Evolutionary conservation across 1,140 invertebrate genomes (phyloP).

Genomic region (Bicyclus anynana): DNA sequence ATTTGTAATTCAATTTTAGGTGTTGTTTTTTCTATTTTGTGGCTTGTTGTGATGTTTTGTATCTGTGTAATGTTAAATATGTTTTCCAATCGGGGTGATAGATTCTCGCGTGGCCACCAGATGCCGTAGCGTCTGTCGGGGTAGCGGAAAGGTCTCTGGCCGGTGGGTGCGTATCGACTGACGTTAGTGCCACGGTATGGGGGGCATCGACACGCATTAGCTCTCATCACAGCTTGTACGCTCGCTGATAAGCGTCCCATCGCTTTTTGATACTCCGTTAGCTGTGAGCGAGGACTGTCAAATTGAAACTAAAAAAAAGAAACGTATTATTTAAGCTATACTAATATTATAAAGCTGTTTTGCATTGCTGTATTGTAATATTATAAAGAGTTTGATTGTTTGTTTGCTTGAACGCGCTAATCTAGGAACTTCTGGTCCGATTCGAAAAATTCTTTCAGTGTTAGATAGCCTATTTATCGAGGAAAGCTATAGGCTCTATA

Average conservation of each 20-base stretch:
- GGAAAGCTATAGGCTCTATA: too few relatives aligned
- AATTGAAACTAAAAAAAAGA: conserved; percentile 58
- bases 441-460: too few relatives aligned
- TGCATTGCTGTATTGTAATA: too few relatives aligned
- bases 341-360: too few relatives aligned
- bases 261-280: conserved; percentile 46
- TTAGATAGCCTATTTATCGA: too few relatives aligned
- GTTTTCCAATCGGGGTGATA: conserved; percentile 36
- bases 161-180: conserved; percentile 58
- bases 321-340: too few relatives aligned
- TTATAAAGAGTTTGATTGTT: too few relatives aligned
- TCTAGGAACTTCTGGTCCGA: too few relatives aligned
- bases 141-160: conserved; percentile 46
- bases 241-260: conserved; percentile 56
- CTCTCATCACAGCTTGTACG: conserved; percentile 55
- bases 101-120: conserved; percentile 58
- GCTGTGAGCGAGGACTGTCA: conserved; percentile 45
- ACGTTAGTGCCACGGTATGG: conserved; percentile 60
- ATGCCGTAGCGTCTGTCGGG: conserved; percentile 46
- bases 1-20: conserved; percentile 23
- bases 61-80: conserved; percentile 16
- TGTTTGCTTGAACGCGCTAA: too few relatives aligned
- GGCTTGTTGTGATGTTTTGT: conserved; percentile 5
- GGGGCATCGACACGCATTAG: conserved; percentile 46
- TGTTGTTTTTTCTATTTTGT: conserved; percentile 8